These are phyloP conservation scores for Calliopsis andreniformis DNA, from an alignment of 1,140 invertebrate genomes.

Conservation along the genomic window DNA sequence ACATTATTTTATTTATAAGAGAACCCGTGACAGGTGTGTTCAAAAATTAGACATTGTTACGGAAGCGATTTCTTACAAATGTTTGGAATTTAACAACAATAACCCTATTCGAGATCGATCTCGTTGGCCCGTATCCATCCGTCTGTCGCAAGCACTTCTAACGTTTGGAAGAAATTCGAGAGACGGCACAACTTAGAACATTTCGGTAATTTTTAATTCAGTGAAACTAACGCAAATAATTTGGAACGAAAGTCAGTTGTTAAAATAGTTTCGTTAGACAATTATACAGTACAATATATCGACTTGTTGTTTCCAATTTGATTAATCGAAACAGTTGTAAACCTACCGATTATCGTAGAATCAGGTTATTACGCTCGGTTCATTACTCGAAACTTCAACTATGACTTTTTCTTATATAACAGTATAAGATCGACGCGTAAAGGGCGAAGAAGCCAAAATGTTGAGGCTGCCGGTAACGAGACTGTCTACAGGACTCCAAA, in stretches of 20 bases:
- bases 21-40: background rate
- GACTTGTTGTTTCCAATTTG: background rate
- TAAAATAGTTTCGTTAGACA: background rate
- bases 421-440: conserved; percentile 27
- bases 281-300: background rate
- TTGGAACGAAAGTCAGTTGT: background rate
- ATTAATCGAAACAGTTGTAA: background rate
- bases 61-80: background rate
- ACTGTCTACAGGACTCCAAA: conserved; percentile 71
- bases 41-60: background rate
- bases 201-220: conserved; percentile 22
- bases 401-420: conserved; percentile 63
- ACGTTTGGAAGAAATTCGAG: background rate
- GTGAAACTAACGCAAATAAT: background rate
- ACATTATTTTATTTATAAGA: background rate
- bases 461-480: conserved; percentile 82
- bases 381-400: conserved; percentile 4
- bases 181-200: background rate
- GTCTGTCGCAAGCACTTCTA: background rate
- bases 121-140: background rate
- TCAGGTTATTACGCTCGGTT: conserved; percentile 9
- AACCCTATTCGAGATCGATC: conserved; percentile 11
- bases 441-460: conserved; percentile 77
- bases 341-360: background rate
- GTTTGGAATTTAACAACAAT: background rate